Percentiles rank a stretch among this genome's conserved stretches.
These are phyloP conservation scores for Solea senegalensis DNA, from an alignment of 2,113 vertebrate genomes.

Conservation along the genomic window DNA sequence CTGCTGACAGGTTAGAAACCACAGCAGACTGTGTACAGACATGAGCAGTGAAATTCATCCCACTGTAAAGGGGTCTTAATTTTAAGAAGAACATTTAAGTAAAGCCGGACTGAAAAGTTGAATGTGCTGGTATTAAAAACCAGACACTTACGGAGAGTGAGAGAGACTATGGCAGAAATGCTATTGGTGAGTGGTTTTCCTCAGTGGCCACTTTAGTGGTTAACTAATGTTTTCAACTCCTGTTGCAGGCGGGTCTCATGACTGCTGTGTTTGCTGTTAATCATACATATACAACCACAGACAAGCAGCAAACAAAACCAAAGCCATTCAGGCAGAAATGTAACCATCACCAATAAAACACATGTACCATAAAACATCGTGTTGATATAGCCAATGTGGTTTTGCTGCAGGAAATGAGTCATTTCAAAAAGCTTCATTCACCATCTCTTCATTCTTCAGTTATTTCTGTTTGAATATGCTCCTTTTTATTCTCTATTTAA, in stretches of 20 bases:
- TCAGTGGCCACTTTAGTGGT: slow-evolving; percentile 33
- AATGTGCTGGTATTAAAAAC: slow-evolving; percentile 21
- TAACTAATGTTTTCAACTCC: slow-evolving; percentile 45
- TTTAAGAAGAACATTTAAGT: too few relatives aligned
- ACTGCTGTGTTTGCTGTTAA: slow-evolving; percentile 23
- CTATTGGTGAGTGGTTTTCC: slow-evolving; percentile 50
- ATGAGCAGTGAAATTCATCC: too few relatives aligned
- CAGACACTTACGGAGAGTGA: slow-evolving; percentile 1
- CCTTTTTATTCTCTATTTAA: too few relatives aligned
- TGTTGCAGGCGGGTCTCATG: slow-evolving; percentile 19
- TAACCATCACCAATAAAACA: slow-evolving; percentile 27
- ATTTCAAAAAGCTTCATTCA: slow-evolving; percentile 11
- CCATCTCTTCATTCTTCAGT: too few relatives aligned
- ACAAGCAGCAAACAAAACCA: slow-evolving; percentile 5
- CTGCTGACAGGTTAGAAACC: slow-evolving; percentile 60
- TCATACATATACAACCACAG: slow-evolving; percentile 10
- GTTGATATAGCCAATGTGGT: slow-evolving; percentile 15
- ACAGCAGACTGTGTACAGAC: neutral
- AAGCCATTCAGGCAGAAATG: slow-evolving; percentile 6
- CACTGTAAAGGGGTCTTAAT: too few relatives aligned
- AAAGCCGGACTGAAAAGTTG: too few relatives aligned
- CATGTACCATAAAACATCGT: slow-evolving; percentile 22
- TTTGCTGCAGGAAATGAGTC: neutral
- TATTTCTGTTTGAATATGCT: too few relatives aligned
- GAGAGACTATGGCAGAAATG: neutral